A percentile compares a stretch with the other conserved stretches of the same genome.
Conservation (phyloP, 2,888 invertebrate genomes). For the Cheilosia urbana region DNA sequence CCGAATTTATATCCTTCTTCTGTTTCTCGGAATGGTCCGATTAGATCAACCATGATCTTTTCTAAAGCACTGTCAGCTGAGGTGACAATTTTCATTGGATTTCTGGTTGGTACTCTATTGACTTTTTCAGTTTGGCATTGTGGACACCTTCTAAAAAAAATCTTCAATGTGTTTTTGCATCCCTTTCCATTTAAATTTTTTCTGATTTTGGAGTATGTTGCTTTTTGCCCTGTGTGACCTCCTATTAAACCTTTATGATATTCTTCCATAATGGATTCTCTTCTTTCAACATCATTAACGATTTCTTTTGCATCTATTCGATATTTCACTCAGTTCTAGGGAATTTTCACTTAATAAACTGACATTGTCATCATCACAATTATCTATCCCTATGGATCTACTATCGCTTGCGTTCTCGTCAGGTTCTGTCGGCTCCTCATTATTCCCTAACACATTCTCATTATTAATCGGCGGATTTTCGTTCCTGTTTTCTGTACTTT, state of each 20-base stretch:
- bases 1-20: slow-evolving; percentile 23
- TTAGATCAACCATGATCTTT: slow-evolving; percentile 18
- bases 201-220: background rate
- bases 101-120: too few relatives aligned
- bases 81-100: slow-evolving; percentile 17
- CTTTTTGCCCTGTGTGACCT: background rate
- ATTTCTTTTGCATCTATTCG: background rate
- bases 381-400: background rate
- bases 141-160: background rate
- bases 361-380: slow-evolving; percentile 4
- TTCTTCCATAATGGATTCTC: background rate
- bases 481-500: background rate
- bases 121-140: too few relatives aligned
- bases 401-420: background rate
- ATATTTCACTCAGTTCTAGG: background rate
- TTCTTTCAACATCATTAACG: background rate
- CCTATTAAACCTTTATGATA: slow-evolving; percentile 3
- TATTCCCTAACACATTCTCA: background rate
- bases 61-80: slow-evolving; percentile 15
- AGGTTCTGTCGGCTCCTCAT: background rate
- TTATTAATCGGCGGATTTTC: background rate
- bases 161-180: slow-evolving; percentile 3
- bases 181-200: background rate
- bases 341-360: background rate
- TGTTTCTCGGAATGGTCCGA: slow-evolving; percentile 21